phyloP scores from a whole-genome alignment of 2,113 vertebrate genomes.

The Corvus cornix region DNA sequence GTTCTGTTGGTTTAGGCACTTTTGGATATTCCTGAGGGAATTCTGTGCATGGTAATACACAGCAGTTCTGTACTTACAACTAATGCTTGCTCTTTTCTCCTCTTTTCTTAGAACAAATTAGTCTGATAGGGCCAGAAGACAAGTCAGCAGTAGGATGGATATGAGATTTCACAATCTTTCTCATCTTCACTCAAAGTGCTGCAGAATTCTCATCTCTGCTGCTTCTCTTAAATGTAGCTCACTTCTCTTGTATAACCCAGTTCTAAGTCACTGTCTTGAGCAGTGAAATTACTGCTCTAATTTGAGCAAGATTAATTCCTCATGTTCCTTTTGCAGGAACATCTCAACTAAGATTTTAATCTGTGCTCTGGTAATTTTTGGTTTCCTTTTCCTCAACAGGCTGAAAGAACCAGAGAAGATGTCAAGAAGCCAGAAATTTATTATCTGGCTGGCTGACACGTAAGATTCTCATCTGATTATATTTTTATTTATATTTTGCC shows the following conservation, averaged over 20 bases:
- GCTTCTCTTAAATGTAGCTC: neutral
- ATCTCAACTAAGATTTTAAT: neutral
- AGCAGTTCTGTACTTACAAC: neutral
- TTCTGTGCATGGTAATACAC: fast-evolving
- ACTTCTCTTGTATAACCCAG: neutral
- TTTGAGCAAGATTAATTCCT: constrained; percentile 17
- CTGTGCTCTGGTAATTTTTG: neutral
- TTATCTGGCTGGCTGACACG: constrained; percentile 91
- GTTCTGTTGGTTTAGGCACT: neutral
- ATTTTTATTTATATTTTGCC: neutral
- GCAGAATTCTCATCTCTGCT: neutral
- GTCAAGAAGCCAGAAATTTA: constrained; percentile 81
- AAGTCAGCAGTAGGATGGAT: neutral
- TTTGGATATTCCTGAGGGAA: neutral
- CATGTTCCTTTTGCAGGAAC: neutral
- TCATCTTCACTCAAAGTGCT: neutral
- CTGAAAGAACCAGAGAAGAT: constrained; percentile 82
- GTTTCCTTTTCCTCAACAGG: constrained; percentile 67
- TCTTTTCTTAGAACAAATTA: neutral
- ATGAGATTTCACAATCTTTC: neutral
- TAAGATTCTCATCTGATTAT: constrained; percentile 72
- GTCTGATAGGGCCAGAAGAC: neutral
- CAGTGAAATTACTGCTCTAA: neutral
- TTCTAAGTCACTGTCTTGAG: neutral
- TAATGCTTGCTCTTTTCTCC: neutral